These are phyloP conservation scores for Phyto melanocephala DNA, from an alignment of 2,888 invertebrate species.

Conservation along the genomic window DNA sequence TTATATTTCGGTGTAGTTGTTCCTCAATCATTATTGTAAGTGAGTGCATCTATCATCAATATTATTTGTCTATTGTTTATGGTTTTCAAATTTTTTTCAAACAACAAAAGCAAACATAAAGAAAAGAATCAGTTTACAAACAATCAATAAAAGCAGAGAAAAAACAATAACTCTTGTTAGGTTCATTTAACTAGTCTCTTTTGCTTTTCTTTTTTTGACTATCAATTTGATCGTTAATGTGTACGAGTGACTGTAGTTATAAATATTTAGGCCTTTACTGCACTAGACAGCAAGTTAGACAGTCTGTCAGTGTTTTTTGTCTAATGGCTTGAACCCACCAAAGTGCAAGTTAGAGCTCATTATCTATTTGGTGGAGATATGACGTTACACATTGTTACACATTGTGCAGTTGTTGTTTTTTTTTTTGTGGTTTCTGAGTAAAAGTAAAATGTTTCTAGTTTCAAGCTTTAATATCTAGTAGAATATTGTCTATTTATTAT, in stretches of 20 bases:
- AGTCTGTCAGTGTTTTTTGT: slow-evolving; percentile 50
- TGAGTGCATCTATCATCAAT: slow-evolving; percentile 58
- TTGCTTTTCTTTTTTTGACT: slow-evolving; percentile 3
- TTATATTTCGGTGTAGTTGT: background rate
- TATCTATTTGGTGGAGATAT: slow-evolving; percentile 39
- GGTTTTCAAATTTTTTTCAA: slow-evolving; percentile 25
- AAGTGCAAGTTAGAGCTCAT: slow-evolving; percentile 60
- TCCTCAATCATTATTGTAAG: slow-evolving; percentile 35
- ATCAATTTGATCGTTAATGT: slow-evolving; percentile 28
- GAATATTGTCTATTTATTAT: background rate
- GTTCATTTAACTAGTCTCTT: slow-evolving; percentile 34
- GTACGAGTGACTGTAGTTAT: background rate
- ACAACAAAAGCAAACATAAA: background rate
- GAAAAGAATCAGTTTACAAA: slow-evolving; percentile 47
- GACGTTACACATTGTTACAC: background rate
- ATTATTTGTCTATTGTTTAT: slow-evolving; percentile 51
- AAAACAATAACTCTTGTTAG: slow-evolving; percentile 51
- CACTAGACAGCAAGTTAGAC: slow-evolving; percentile 25
- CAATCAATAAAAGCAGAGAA: slow-evolving; percentile 22
- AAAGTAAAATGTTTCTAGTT: slow-evolving; percentile 24
- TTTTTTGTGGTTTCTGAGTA: background rate
- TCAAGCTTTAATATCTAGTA: background rate
- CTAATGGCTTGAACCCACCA: slow-evolving; percentile 53
- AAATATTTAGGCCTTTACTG: background rate
- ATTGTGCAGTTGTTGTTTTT: slow-evolving; percentile 39